A percentile compares a stretch with the other conserved stretches of the same genome.
Evolutionary conservation across 2,113 vertebrate genomes (phyloP).

Genomic region (Sinocyclocheilus grahami): DNA sequence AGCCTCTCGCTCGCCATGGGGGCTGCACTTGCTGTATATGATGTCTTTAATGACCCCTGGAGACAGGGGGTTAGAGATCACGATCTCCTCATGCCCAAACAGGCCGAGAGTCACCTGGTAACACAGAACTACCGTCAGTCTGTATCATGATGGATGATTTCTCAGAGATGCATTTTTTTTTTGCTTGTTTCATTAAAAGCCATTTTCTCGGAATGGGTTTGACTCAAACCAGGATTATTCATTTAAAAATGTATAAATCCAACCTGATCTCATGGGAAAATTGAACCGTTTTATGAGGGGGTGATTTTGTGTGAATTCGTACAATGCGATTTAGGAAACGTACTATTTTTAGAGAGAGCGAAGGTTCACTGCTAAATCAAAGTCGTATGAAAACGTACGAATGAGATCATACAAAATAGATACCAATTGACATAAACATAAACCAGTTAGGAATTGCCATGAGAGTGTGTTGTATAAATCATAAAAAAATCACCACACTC

Average conservation of each 20-base stretch:
- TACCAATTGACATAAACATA: neutral
- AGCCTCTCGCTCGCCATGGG: constrained; percentile 88
- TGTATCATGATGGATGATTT: neutral
- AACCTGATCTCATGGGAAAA: neutral
- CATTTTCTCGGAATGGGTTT: neutral
- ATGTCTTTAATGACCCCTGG: constrained; percentile 93
- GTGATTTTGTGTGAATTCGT: neutral
- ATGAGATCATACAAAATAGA: neutral
- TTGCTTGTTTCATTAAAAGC: neutral
- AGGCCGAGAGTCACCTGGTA: constrained; percentile 91
- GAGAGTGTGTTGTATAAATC: neutral
- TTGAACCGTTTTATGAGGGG: neutral
- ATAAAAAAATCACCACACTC: neutral
- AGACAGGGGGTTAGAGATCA: constrained; percentile 97
- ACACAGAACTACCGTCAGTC: constrained; percentile 13
- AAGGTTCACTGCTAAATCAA: neutral
- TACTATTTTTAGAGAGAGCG: neutral
- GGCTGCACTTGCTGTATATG: constrained; percentile 88
- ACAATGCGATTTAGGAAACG: neutral
- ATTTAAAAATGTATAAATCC: neutral
- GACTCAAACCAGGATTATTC: too few relatives aligned
- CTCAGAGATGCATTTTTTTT: neutral
- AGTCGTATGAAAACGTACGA: neutral
- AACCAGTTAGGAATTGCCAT: neutral
- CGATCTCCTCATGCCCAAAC: constrained; percentile 94